A percentile compares a stretch with the other conserved stretches of the same genome.
These are phyloP conservation scores for Phortica variegata DNA, from an alignment of 1,140 invertebrate genomes.

Conservation along the genomic window DNA sequence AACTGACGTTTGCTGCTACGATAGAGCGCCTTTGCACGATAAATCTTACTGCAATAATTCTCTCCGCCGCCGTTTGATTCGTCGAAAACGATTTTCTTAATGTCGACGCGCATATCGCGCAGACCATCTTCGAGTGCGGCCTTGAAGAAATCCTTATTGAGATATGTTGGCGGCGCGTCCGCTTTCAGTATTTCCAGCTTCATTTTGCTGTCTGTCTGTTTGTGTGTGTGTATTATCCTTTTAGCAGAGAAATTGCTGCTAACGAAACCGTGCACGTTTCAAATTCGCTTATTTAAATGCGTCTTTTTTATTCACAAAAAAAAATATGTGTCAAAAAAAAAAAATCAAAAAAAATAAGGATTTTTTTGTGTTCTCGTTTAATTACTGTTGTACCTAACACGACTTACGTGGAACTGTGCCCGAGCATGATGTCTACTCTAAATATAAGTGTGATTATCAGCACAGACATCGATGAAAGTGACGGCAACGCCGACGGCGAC, in stretches of 20 bases:
- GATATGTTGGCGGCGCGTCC: conserved; percentile 35
- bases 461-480: too few species aligned
- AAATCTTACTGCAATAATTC: conserved; percentile 54
- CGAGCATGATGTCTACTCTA: conserved; percentile 25
- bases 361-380: background rate
- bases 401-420: conserved; percentile 29
- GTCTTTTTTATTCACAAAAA: too few species aligned
- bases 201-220: conserved; percentile 17
- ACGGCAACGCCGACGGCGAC: too few species aligned
- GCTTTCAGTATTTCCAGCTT: conserved; percentile 32
- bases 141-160: conserved; percentile 50
- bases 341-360: background rate
- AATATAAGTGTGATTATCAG: conserved; percentile 26
- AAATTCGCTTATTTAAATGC: too few species aligned
- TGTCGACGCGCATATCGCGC: conserved; percentile 42
- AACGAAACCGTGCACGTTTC: too few species aligned
- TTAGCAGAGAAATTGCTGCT: conserved; percentile 7
- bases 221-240: background rate
- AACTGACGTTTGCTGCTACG: conserved; percentile 41
- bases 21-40: conserved; percentile 38
- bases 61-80: conserved; percentile 43
- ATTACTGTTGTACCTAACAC: background rate
- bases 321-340: background rate
- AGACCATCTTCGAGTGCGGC: conserved; percentile 44
- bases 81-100: conserved; percentile 46